Percentiles rank a stretch among this genome's conserved stretches.
Conservation (phyloP, 2,888 invertebrate species). For the Eupithecia subumbrata region DNA sequence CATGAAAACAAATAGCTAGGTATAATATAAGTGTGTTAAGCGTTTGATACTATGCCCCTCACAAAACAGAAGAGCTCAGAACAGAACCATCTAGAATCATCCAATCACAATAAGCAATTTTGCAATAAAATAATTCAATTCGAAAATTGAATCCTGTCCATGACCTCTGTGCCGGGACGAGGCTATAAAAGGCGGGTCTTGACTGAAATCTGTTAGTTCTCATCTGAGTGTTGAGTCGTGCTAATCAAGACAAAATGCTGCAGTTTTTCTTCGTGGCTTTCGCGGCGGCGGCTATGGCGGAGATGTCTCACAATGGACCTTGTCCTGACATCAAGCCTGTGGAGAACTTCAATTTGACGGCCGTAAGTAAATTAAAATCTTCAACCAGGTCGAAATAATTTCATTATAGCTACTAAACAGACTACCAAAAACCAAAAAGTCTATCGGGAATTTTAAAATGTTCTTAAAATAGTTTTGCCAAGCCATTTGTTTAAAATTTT, state of each 20-base stretch:
- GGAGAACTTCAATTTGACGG: conserved; percentile 66
- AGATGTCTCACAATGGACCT: conserved; percentile 61
- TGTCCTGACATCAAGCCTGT: conserved; percentile 68
- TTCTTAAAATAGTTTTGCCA: neutral
- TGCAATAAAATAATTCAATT: conserved; percentile 63
- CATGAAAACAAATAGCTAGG: too few species aligned
- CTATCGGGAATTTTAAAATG: neutral
- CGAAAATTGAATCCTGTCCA: conserved; percentile 61
- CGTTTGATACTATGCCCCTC: too few species aligned
- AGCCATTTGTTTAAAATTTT: too few species aligned
- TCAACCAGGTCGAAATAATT: neutral
- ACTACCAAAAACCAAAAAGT: neutral
- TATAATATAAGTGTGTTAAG: too few species aligned
- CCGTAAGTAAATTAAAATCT: conserved; percentile 50
- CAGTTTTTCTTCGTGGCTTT: conserved; percentile 56
- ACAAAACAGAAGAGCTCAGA: too few species aligned
- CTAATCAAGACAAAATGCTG: conserved; percentile 61
- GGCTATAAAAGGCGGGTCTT: conserved; percentile 62
- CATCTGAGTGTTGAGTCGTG: conserved; percentile 51
- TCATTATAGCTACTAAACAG: neutral
- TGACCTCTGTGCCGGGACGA: conserved; percentile 59
- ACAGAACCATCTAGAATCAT: conserved; percentile 49
- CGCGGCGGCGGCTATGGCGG: conserved; percentile 62
- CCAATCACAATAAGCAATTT: conserved; percentile 50
- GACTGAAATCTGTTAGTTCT: conserved; percentile 52